phyloP scores from a whole-genome alignment of 2,888 invertebrate genomes.

The Apotomis turbidana region DNA sequence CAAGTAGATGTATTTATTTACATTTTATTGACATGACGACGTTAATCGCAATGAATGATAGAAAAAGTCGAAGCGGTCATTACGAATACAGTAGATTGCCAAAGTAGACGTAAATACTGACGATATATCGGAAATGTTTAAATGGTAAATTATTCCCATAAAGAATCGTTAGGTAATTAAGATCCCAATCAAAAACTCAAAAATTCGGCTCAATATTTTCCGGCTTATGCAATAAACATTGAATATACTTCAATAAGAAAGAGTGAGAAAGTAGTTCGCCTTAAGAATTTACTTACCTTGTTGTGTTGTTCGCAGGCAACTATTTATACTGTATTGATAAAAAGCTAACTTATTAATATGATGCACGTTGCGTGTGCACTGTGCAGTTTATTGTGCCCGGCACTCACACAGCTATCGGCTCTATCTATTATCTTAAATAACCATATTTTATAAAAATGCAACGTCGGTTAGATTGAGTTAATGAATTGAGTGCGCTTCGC shows the following conservation, averaged over 20 bases:
- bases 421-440: constrained; percentile 37
- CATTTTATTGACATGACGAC: too few species aligned
- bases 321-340: constrained; percentile 57
- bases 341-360: constrained; percentile 65
- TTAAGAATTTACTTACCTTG: constrained; percentile 41
- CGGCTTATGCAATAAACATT: background rate
- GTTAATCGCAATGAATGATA: too few species aligned
- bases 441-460: constrained; percentile 38
- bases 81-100: too few species aligned
- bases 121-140: too few species aligned
- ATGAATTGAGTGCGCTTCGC: constrained; percentile 14
- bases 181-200: background rate
- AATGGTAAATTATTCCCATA: too few species aligned
- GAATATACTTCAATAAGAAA: constrained; percentile 5
- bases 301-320: constrained; percentile 42
- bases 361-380: constrained; percentile 57
- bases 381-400: constrained; percentile 47
- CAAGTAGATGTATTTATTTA: too few species aligned
- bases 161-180: background rate
- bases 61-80: too few species aligned
- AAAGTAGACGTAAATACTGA: too few species aligned
- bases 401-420: constrained; percentile 37
- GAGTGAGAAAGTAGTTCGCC: constrained; percentile 27
- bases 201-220: background rate
- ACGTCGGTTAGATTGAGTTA: constrained; percentile 25